These are phyloP conservation scores for Zaprionus gabonicus DNA, from an alignment of 1,140 invertebrate species.

Conservation along the genomic window DNA sequence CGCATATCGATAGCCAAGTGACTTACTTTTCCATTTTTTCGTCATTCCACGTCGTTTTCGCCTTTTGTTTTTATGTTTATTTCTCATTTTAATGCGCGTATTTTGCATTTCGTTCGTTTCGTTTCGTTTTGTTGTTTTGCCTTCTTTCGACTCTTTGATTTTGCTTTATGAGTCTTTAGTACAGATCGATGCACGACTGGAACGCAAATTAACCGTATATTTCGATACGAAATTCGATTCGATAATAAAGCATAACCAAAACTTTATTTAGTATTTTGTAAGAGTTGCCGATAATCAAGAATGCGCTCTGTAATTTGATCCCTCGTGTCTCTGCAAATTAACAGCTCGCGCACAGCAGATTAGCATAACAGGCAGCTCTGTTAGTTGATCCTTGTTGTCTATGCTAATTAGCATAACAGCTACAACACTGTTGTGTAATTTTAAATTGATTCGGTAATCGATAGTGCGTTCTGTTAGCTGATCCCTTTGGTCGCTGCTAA, in stretches of 20 bases:
- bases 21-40: slow-evolving; percentile 48
- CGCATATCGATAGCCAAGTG: slow-evolving; percentile 55
- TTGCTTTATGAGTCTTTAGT: not conserved
- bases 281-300: not conserved
- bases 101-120: not conserved
- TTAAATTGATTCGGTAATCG: not conserved
- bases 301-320: slow-evolving; percentile 1
- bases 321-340: not conserved
- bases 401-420: too few relatives aligned
- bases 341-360: not conserved
- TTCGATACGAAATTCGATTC: not conserved
- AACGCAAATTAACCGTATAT: not conserved
- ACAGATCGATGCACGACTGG: not conserved
- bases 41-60: not conserved
- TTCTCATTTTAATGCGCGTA: slow-evolving; percentile 19
- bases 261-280: not conserved
- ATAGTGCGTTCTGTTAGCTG: not conserved
- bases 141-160: not conserved
- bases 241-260: not conserved
- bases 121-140: not conserved
- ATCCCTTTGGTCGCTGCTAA: not conserved
- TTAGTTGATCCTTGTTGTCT: not conserved
- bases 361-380: not conserved
- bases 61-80: slow-evolving; percentile 20
- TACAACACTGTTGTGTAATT: too few relatives aligned